Evolutionary conservation across 1,140 invertebrate species (phyloP), one percentile per base, ranked within the genome.

Genomic region (Apis florea): DNA sequence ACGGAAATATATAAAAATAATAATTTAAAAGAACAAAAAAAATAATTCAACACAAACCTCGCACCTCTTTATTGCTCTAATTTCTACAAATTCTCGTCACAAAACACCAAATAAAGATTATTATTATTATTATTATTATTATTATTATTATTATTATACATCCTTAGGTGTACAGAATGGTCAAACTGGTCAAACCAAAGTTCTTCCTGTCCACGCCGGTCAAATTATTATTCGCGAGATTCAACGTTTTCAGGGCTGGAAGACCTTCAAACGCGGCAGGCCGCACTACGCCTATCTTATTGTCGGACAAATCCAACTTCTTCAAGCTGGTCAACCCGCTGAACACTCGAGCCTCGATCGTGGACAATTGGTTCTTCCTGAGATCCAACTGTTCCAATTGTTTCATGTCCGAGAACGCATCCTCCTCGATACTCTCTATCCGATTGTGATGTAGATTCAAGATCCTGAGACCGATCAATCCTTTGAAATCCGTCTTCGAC

Each of bases 381-480:
- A 87, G 58, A 2, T 72, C 31, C 54, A 87, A 13, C 10, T 59
- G 17, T 17, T 81, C 78, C n/a, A 87, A 26, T 8, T 78, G 63
- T 17, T 15, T 49, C 51, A 87, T 21, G 0, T 82, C 78, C 0
- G n/a, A 21, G 31, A 87, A 87, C 2, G 82, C 54, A 13, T 24
- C 74, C 1, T 26, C 1, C 13, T 81, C 78, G 19, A 87, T 73
- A 21, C 15, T 11, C 11, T 54, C 53, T 53, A 89, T 89, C n/a
- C 47, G 53, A n/a, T 89, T 89, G 0, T 19, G 5, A 2, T 81
- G 51, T 19, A 88, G 75, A 15, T 75, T 15, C 51, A 89, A 24
- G 19, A 54, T 72, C 64, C 74, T 80, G 40, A 89, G 51, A 11
- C 21, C 31, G 24, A 51, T 26, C 76, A 89, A 53, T 2, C 71